Percentiles rank a stretch among this genome's conserved stretches.
Evolutionary conservation across 2,888 invertebrate species (phyloP).

Genomic region (Scaptodrosophila latifasciaeformis): DNA sequence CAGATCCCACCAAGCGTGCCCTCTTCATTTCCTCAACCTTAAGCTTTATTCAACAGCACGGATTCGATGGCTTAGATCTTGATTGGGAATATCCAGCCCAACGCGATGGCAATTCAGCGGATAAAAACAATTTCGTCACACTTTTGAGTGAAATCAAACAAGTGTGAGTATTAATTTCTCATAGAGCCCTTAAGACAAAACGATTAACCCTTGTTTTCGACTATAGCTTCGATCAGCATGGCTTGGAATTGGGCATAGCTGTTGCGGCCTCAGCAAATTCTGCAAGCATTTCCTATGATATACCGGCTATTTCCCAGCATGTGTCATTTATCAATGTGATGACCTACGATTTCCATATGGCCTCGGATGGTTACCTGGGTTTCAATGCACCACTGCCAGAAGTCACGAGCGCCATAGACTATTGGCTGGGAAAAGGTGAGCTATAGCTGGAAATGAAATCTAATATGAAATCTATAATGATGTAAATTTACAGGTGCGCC

Average conservation of each 20-base stretch:
- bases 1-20: constrained; percentile 81
- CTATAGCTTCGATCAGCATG: constrained; percentile 37
- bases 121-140: constrained; percentile 82
- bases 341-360: constrained; percentile 61
- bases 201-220: no score
- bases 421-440: constrained; percentile 84
- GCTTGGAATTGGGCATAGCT: constrained; percentile 83
- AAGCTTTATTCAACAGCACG: constrained; percentile 84
- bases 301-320: constrained; percentile 50
- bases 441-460: no score
- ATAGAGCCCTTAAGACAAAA: no score
- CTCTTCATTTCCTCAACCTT: constrained; percentile 84
- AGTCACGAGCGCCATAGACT: constrained; percentile 88
- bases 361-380: constrained; percentile 45
- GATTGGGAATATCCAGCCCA: constrained; percentile 94
- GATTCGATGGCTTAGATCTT: constrained; percentile 92
- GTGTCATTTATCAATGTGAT: constrained; percentile 62
- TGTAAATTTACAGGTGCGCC: constrained; percentile 73
- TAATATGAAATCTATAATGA: neutral
- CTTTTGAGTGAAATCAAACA: constrained; percentile 53
- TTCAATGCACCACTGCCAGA: constrained; percentile 77
- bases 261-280: constrained; percentile 59
- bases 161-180: constrained; percentile 77
- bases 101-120: constrained; percentile 75
- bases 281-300: constrained; percentile 53